These are phyloP conservation scores for Aspidiotus rigidus DNA, from an alignment of 2,888 invertebrate genomes.

Conservation along the genomic window DNA sequence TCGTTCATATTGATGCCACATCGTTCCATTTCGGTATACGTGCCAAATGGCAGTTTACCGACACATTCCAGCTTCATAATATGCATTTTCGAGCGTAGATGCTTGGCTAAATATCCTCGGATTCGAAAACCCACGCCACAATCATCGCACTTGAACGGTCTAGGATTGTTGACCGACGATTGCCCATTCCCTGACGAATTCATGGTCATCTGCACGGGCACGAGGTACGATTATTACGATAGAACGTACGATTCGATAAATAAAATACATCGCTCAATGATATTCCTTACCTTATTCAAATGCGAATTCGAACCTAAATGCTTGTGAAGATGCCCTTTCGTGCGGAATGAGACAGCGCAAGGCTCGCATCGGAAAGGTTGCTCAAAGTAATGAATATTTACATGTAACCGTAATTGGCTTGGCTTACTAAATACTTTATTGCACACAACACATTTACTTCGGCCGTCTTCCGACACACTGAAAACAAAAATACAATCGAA, in stretches of 20 bases:
- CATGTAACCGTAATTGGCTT: slow-evolving; percentile 79
- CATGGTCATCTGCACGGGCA: slow-evolving; percentile 53
- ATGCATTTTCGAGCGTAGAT: slow-evolving; percentile 91
- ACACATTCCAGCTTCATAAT: slow-evolving; percentile 87
- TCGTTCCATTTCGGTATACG: slow-evolving; percentile 86
- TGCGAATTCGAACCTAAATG: slow-evolving; percentile 87
- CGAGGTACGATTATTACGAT: neutral
- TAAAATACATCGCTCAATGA: neutral
- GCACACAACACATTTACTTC: slow-evolving; percentile 75
- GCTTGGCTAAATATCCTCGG: slow-evolving; percentile 94
- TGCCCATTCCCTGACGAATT: slow-evolving; percentile 75
- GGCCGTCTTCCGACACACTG: slow-evolving; percentile 60
- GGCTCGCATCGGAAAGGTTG: slow-evolving; percentile 83
- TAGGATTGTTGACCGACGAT: slow-evolving; percentile 75
- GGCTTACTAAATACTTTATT: slow-evolving; percentile 86
- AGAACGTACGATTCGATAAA: neutral
- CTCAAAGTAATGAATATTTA: slow-evolving; percentile 93
- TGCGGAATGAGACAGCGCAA: slow-evolving; percentile 82
- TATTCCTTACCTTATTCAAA: slow-evolving; percentile 67
- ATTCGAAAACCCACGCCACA: slow-evolving; percentile 94
- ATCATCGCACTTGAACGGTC: slow-evolving; percentile 91
- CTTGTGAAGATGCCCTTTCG: slow-evolving; percentile 84
- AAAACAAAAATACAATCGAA: slow-evolving; percentile 36
- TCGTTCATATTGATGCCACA: slow-evolving; percentile 83
- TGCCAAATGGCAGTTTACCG: slow-evolving; percentile 86